Evolutionary conservation across 2,888 invertebrate genomes (phyloP), one percentile per base, ranked within the genome.

Genomic region (Heliconius ismenius): DNA sequence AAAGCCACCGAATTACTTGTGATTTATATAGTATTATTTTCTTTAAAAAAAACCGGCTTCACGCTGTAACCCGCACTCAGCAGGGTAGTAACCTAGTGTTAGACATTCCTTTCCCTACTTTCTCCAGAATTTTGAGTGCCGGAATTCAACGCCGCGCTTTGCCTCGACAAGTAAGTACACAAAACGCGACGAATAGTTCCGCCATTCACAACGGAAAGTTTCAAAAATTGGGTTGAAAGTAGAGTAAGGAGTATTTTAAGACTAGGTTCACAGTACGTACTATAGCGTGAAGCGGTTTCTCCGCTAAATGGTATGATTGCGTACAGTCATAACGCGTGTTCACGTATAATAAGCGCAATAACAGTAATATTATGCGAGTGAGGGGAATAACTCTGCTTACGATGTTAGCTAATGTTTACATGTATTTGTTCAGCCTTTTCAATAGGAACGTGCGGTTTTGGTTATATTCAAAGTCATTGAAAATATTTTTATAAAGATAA

Each of bases 271-370:
- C 54, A 21, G 9, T 10, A 3, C 21, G 2, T 54, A 49, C 43
- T 49, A 49, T 18, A 21, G 7, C 9, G 49, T 21, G 21, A 21
- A 49, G 7, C 49, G 21, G 49, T 21, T 2, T n/a, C 1, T 10
- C 73, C 79, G 79, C 79, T 75, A 18, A 10, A 68, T 65, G 74
- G 28, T 43, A 32, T 78, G 24, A 72, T 11, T 24, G 63, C 74
- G 21, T 18, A 32, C 54, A 60, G 62, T 77, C 75, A 62, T 60
- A 73, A 72, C 78, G 81, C 81, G 78, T 81, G 82, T 81, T 81
- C 85, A 83, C 84, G 84, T 84, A 85, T 83, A 82, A 84, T 82
- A 80, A 81, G 77, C 76, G 82, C 82, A 83, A 86, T 87, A 86
- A 86, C 84, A 81, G 83, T 85, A 82, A 84, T 85, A 86, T 86